Evolutionary conservation across 2,113 vertebrate species (phyloP).

Genomic region (Pyrgilauda ruficollis): DNA sequence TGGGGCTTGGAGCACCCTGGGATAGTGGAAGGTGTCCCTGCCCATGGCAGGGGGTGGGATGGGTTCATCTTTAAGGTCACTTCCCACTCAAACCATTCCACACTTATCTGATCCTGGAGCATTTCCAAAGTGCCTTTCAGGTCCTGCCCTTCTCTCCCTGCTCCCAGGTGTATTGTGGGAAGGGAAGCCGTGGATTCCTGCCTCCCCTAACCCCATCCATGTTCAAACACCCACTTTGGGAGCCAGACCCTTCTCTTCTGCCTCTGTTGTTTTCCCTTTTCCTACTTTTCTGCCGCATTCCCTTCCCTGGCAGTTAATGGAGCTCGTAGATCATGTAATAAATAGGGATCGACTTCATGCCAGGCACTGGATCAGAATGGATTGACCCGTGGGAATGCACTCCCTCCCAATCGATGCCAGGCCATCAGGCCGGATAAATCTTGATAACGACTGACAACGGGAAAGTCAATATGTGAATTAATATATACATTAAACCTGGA

Average conservation of each 20-base stretch:
- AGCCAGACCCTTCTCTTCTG: neutral
- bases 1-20: fast-evolving
- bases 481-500: constrained; percentile 35
- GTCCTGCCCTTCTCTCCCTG: fast-evolving
- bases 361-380: constrained; percentile 62
- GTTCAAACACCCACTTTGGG: fast-evolving
- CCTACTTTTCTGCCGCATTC: neutral
- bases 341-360: constrained; percentile 77
- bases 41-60: neutral
- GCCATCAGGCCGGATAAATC: constrained; percentile 72
- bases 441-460: constrained; percentile 67
- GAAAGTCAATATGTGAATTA: constrained; percentile 67
- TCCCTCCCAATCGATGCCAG: constrained; percentile 65
- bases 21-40: neutral
- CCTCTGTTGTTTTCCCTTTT: neutral
- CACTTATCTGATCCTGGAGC: fast-evolving
- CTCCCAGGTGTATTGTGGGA: neutral
- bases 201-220: fast-evolving
- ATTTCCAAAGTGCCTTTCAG: fast-evolving
- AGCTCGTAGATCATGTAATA: constrained; percentile 75
- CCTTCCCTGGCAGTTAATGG: constrained; percentile 34
- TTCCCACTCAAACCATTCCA: neutral
- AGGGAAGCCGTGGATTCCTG: neutral
- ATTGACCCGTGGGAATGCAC: constrained; percentile 68
- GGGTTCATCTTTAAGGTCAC: no score